Percentiles rank a stretch among this genome's conserved stretches.
These are phyloP conservation scores for Pelvicachromis taeniatus DNA, from an alignment of 2,113 vertebrate genomes.

Conservation along the genomic window DNA sequence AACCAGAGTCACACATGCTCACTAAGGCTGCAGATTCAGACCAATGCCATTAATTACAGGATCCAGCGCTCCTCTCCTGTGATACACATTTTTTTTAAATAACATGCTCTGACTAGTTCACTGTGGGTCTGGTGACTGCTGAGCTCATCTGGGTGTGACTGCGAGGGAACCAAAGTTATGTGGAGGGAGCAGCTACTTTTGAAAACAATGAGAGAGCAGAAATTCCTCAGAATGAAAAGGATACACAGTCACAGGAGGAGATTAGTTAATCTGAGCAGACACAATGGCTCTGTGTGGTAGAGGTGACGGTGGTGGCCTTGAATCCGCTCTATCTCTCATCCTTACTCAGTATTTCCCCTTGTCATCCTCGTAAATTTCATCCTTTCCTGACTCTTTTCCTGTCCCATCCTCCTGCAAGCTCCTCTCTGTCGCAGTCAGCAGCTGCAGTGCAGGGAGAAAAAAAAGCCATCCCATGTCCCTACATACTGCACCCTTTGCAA, in stretches of 20 bases:
- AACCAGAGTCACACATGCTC: neutral
- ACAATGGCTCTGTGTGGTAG: neutral
- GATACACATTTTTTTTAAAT: neutral
- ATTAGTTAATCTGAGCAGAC: neutral
- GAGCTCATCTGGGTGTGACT: slow-evolving; percentile 20
- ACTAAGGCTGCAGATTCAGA: slow-evolving; percentile 5
- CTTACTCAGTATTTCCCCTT: neutral
- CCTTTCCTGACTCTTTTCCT: neutral
- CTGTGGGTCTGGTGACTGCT: neutral
- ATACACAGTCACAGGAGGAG: neutral
- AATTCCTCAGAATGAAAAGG: neutral
- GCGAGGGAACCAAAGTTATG: neutral
- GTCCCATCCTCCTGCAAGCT: neutral
- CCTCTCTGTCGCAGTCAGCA: slow-evolving; percentile 39
- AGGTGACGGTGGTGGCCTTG: neutral
- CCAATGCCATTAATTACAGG: neutral
- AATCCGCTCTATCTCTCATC: neutral
- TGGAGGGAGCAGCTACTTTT: neutral
- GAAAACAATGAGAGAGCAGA: neutral
- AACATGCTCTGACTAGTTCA: slow-evolving; percentile 50
- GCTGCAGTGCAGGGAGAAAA: slow-evolving; percentile 22
- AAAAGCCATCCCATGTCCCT: neutral
- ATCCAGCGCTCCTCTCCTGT: slow-evolving; percentile 18
- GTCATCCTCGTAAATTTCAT: neutral
- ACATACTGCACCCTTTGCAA: neutral